Percentiles rank a stretch among this genome's conserved stretches.
Evolutionary conservation across 2,888 invertebrate species (phyloP).

Genomic region (Ceriagrion tenellum): DNA sequence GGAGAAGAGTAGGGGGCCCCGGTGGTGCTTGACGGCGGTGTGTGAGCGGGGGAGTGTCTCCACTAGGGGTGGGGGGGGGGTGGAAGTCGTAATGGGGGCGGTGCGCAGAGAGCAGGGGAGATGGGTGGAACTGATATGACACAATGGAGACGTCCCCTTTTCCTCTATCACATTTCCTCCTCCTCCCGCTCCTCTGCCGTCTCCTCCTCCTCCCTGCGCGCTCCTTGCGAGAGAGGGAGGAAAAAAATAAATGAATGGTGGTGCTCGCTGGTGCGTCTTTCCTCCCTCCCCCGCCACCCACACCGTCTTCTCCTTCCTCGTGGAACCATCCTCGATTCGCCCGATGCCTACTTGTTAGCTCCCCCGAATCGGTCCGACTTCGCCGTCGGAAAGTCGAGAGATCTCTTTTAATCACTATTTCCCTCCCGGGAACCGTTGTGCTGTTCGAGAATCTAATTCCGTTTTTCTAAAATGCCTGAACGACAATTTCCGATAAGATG

Average conservation of each 20-base stretch:
- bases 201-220: neutral
- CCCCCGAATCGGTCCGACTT: neutral
- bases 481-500: neutral
- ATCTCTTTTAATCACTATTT: neutral
- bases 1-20: neutral
- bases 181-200: neutral
- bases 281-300: too few relatives aligned
- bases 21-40: neutral
- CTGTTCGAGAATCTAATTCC: neutral
- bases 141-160: neutral
- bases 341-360: neutral
- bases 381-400: neutral
- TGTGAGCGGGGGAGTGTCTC: neutral
- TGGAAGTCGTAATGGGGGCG: constrained; percentile 11
- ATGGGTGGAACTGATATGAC: neutral
- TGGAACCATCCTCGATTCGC: neutral
- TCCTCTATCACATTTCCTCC: constrained; percentile 11
- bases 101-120: neutral
- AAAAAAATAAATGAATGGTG: neutral
- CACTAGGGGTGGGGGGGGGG: neutral
- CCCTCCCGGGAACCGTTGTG: neutral
- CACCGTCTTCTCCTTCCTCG: neutral
- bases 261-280: neutral
- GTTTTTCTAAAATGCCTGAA: neutral
- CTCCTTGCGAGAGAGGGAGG: neutral